Evolutionary conservation across 1,140 invertebrate species (phyloP).

Genomic region (Neodiprion lecontei): DNA sequence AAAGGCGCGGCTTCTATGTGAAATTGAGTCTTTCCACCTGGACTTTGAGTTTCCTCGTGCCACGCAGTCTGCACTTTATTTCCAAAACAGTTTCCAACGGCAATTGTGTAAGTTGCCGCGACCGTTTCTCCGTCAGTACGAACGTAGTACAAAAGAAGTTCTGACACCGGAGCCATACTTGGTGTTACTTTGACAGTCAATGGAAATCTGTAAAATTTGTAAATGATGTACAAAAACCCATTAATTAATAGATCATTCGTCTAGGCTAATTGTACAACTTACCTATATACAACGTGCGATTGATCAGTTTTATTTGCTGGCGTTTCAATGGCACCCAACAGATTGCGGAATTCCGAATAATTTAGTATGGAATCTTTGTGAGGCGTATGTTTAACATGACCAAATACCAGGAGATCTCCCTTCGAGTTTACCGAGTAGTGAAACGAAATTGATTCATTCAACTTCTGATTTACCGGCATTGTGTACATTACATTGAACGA

Average conservation of each 20-base stretch:
- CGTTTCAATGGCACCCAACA: conserved; percentile 46
- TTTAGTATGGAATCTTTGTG: conserved; percentile 49
- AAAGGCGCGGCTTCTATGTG: conserved; percentile 61
- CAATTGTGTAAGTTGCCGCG: conserved; percentile 60
- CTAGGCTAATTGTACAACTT: background rate
- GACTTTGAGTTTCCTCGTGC: conserved; percentile 55
- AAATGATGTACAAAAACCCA: background rate
- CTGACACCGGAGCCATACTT: conserved; percentile 77
- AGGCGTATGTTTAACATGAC: conserved; percentile 52
- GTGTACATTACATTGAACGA: conserved; percentile 60
- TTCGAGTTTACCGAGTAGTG: conserved; percentile 59
- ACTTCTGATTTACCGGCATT: conserved; percentile 31
- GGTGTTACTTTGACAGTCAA: conserved; percentile 64
- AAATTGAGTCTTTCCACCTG: conserved; percentile 61
- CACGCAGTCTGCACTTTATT: conserved; percentile 65
- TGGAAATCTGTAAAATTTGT: conserved; percentile 42
- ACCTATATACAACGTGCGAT: conserved; percentile 45
- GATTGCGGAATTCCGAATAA: conserved; percentile 54
- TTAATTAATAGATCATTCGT: conserved; percentile 3
- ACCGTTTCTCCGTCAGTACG: conserved; percentile 77
- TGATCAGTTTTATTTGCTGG: conserved; percentile 43
- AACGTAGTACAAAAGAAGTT: conserved; percentile 80
- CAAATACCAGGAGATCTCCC: conserved; percentile 51
- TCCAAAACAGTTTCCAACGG: conserved; percentile 65
- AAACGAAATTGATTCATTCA: conserved; percentile 48